A percentile compares a stretch with the other conserved stretches of the same genome.
phyloP scores from a whole-genome alignment of 1,140 invertebrate genomes.

The Nebria ingens region DNA sequence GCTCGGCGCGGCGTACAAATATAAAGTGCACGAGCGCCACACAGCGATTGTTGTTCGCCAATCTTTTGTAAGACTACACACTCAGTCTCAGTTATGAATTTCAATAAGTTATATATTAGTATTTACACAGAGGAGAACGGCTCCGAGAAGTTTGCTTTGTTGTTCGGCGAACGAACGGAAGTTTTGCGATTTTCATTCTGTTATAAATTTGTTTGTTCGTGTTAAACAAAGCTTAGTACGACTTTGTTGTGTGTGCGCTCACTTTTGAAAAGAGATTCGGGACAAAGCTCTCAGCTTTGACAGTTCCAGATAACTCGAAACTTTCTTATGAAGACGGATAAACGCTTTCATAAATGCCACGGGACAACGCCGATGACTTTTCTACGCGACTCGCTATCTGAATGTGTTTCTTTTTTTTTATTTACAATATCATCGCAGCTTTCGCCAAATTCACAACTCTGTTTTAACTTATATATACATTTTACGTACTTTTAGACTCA shows the following conservation, averaged over 20 bases:
- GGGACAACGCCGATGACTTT: too few relatives aligned
- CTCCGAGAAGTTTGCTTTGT: slow-evolving; percentile 16
- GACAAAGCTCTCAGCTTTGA: slow-evolving; percentile 3
- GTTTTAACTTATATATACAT: too few relatives aligned
- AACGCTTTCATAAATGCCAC: slow-evolving; percentile 4
- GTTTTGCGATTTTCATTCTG: slow-evolving; percentile 22
- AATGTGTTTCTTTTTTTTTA: too few relatives aligned
- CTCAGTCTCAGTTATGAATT: slow-evolving; percentile 26
- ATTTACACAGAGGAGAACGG: slow-evolving; percentile 19
- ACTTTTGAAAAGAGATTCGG: not conserved
- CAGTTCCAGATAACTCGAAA: slow-evolving; percentile 3
- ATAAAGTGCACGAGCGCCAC: not conserved
- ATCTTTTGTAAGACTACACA: slow-evolving; percentile 10
- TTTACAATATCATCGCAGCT: too few relatives aligned
- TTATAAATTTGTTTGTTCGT: slow-evolving; percentile 21
- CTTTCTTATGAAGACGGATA: slow-evolving; percentile 9
- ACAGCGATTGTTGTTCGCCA: not conserved
- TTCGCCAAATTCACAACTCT: too few relatives aligned
- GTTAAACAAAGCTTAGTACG: slow-evolving; percentile 21
- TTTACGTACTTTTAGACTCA: too few relatives aligned
- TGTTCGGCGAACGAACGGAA: slow-evolving; percentile 24
- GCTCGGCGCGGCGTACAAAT: not conserved
- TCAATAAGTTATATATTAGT: slow-evolving; percentile 26
- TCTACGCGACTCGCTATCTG: too few relatives aligned
- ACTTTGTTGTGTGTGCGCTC: not conserved